A percentile compares a stretch with the other conserved stretches of the same genome.
These are phyloP conservation scores for Pristionchus japonicus DNA, from an alignment of 2,888 invertebrate genomes.

Conservation along the genomic window DNA sequence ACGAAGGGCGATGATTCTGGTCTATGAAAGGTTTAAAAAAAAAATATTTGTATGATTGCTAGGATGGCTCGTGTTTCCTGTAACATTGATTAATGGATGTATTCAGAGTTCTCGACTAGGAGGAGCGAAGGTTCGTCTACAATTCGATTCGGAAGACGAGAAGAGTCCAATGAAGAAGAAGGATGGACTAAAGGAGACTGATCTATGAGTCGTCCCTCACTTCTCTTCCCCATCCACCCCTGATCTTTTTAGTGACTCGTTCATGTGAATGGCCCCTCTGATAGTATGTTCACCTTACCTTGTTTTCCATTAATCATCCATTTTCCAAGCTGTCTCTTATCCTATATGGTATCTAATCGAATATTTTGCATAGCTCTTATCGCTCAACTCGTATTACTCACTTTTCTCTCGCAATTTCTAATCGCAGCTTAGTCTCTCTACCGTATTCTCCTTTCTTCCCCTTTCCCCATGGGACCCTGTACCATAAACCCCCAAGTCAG, in stretches of 20 bases:
- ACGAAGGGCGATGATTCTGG: too few species aligned
- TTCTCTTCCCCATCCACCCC: neutral
- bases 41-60: too few species aligned
- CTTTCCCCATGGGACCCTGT: neutral
- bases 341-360: neutral
- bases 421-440: neutral
- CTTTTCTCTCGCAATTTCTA: neutral
- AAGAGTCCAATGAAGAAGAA: constrained; percentile 32
- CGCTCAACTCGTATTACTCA: constrained; percentile 35
- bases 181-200: neutral
- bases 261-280: neutral
- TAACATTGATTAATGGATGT: neutral
- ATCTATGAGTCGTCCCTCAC: neutral
- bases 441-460: neutral
- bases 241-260: neutral
- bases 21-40: too few species aligned
- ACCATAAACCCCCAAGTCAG: constrained; percentile 4
- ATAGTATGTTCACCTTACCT: neutral
- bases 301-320: too few species aligned
- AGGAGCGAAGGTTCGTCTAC: constrained; percentile 2
- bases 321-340: neutral
- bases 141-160: constrained; percentile 21
- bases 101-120: neutral
- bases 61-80: neutral
- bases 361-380: constrained; percentile 16